A percentile compares a stretch with the other conserved stretches of the same genome.
Conservation (phyloP, 2,888 invertebrate species). For the Embidobia sp. region DNA sequence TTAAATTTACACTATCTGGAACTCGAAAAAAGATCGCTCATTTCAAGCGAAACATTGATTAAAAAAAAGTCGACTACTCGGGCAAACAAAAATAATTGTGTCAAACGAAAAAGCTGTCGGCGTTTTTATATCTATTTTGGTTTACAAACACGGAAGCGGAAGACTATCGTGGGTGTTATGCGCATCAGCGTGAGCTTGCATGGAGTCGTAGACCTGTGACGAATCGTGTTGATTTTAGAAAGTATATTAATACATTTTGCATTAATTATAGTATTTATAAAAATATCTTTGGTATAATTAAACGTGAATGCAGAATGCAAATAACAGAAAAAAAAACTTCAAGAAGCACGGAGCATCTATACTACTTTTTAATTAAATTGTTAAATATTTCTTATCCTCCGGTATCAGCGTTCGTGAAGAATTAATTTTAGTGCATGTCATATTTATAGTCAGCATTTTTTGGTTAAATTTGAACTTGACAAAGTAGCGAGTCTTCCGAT, state of each 20-base stretch:
- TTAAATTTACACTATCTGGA: too few relatives aligned
- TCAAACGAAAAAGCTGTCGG: background rate
- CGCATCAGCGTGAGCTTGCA: constrained; percentile 17
- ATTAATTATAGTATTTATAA: constrained; percentile 8
- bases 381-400: constrained; percentile 11
- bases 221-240: constrained; percentile 11
- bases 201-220: constrained; percentile 41
- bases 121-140: constrained; percentile 8
- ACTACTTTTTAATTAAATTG: constrained; percentile 5
- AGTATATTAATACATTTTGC: constrained; percentile 28
- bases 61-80: too few relatives aligned
- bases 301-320: background rate
- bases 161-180: constrained; percentile 24
- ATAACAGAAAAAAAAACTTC: background rate
- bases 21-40: too few relatives aligned
- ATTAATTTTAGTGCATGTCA: constrained; percentile 21
- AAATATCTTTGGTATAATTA: background rate
- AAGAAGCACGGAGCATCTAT: background rate
- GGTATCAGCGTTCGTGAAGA: background rate
- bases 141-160: constrained; percentile 32
- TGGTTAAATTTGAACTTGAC: constrained; percentile 47
- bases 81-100: background rate
- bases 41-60: too few relatives aligned
- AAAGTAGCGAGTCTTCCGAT: constrained; percentile 38
- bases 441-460: constrained; percentile 35